Base-by-base conservation (phyloP, 2,888 invertebrate species). In the Polyommatus iphigenia region DNA sequence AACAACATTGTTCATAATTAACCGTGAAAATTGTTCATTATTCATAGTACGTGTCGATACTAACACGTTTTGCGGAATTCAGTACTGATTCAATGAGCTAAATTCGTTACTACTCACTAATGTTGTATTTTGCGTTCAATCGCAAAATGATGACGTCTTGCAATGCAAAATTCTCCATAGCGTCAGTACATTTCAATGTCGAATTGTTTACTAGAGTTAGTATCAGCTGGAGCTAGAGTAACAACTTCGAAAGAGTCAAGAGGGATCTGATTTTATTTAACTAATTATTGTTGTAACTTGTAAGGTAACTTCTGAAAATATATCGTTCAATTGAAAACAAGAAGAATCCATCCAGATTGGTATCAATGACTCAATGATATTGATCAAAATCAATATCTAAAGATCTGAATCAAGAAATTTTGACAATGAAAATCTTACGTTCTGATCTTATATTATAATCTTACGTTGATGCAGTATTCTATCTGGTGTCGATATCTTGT, bases 61-160 rank as follows among this genome's bases (percentile, higher is more conserved):
- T 20, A 46, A 46, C 29, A 75, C 75, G 75, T 75, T 75, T 75
- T 50, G 46, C 54, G 18, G 75, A 54, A 75, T 50, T 75, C 46
- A 29, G 54, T 24, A 24, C 50, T 75, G 75, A 75, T 75, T 75
- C 75, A 75, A 75, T 50, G 75, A 75, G 75, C 75, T 75, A 75
- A 54, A 75, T 75, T 75, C n/a, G 75, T 24, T 75, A 54, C 54
- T 75, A 29, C 62, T 24, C 24, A 62, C 62, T 15, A 8, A 67
- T 67, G 67, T 18, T 29, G 50, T 20, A 50, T 75, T 75, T 46
- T 46, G 73, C 13, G 41, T 73, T 73, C 2, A 24, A 20, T 18
- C 50, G 50, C 24, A 7, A 29, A 54, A 50, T 54, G 75, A 24
- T 75, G 75, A 72, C 50, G 75, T 75, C 15, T 73, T 20, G 73